phyloP scores from a whole-genome alignment of 2,113 vertebrate genomes.

The Elaphurus davidianus region DNA sequence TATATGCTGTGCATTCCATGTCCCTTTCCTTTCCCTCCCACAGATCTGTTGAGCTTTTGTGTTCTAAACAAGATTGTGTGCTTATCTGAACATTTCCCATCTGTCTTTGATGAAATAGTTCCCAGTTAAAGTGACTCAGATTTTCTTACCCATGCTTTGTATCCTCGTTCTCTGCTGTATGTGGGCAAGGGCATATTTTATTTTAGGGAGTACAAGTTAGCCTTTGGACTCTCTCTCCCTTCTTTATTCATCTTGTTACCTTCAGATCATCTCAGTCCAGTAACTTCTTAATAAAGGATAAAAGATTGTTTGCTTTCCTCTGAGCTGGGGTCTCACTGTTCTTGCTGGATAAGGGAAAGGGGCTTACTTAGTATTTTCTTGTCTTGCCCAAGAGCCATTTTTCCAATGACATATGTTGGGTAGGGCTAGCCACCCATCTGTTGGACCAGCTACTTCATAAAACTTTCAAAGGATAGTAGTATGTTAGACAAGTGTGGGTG shows the following conservation, averaged over 20 bases:
- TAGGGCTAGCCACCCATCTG: slow-evolving; percentile 61
- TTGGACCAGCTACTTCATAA: slow-evolving; percentile 65
- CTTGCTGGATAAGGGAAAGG: not conserved
- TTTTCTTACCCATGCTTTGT: not conserved
- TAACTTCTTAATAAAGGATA: slow-evolving; percentile 27
- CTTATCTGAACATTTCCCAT: slow-evolving; percentile 54
- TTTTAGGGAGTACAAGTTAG: not conserved
- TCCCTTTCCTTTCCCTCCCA: slow-evolving; percentile 47
- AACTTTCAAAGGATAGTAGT: slow-evolving; percentile 61
- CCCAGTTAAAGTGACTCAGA: not conserved
- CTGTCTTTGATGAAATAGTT: slow-evolving; percentile 57
- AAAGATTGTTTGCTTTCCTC: slow-evolving; percentile 12
- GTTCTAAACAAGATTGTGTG: slow-evolving; percentile 54
- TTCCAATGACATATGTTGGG: slow-evolving; percentile 36
- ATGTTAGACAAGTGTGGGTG: slow-evolving; percentile 21
- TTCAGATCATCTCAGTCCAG: slow-evolving; percentile 5
- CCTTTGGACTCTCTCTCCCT: not conserved
- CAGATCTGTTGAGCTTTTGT: slow-evolving; percentile 40
- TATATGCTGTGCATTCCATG: not conserved
- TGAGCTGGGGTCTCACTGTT: not conserved
- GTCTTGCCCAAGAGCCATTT: slow-evolving; percentile 13
- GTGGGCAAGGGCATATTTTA: slow-evolving; percentile 18
- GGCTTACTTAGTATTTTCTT: slow-evolving; percentile 14
- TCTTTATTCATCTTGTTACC: slow-evolving; percentile 18
- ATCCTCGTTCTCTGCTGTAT: not conserved